Evolutionary conservation across 2,888 invertebrate species (phyloP), one percentile per base, ranked within the genome.

Genomic region (Lumbricus terrestris): DNA sequence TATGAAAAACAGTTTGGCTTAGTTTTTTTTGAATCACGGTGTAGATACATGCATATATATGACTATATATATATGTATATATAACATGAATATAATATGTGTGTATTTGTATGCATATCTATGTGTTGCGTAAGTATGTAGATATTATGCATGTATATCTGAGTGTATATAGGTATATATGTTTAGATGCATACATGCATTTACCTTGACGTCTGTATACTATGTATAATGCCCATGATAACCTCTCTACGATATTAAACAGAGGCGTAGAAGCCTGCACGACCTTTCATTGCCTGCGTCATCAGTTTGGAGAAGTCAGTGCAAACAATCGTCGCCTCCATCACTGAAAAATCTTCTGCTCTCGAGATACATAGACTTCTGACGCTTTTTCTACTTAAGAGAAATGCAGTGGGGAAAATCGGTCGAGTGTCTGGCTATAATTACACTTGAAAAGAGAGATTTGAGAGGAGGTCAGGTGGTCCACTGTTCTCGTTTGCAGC

Each of bases 401-500:
- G n/a, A 69, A 69, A 6, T n/a, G 69, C 69, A 69, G 69, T n/a
- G 1, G 69, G 69, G n/a, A 69, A n/a, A 69, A 69, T 11, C n/a
- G 23, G 47, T 47, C 47, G n/a, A 69, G 69, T 69, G 69, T 69
- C 8, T 69, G 69, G 47, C n/a, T 69, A n/a, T n/a, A n/a, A 69
- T 69, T 69, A 69, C 29, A 69, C 69, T n/a, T 69, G 69, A 69
- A 47, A n/a, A n/a, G n/a, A 47, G 18, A 47, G 4, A 16, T 23
- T 47, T 47, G 20, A 47, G 47, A 47, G 47, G n/a, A 29, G 23
- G 2, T 0, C n/a, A 69, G 69, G 69, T 69, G 69, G 69, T 69
- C 69, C 29, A 92, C 42, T 94, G 94, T 40, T 40, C n/a, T n/a
- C n/a, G n/a, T 38, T 94, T 94, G 83, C 95, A 98, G 97, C 99